Percentiles rank a stretch among this genome's conserved stretches.
phyloP scores from a whole-genome alignment of 2,113 vertebrate species.

The Ginglymostoma cirratum region DNA sequence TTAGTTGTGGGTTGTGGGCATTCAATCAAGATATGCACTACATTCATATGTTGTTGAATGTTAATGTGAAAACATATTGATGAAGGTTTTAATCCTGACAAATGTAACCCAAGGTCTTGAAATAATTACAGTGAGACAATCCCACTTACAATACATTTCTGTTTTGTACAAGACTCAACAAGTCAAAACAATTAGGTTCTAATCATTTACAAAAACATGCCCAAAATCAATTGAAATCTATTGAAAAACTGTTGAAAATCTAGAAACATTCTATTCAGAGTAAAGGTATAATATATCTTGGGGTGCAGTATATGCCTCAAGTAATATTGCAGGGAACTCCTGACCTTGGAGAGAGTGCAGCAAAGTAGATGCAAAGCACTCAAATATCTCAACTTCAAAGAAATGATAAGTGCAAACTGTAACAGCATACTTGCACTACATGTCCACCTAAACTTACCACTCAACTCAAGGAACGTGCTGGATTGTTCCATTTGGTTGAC shows the following conservation, averaged over 20 bases:
- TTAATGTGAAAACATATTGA: no score
- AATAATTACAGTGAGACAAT: not conserved
- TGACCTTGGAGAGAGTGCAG: not conserved
- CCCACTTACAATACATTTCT: not conserved
- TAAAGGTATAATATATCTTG: not conserved
- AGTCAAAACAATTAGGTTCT: not conserved
- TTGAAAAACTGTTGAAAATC: not conserved
- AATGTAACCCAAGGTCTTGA: not conserved
- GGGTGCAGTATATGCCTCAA: not conserved
- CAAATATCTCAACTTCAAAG: not conserved
- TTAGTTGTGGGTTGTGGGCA: not conserved
- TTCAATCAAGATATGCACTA: not conserved
- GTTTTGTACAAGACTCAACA: not conserved
- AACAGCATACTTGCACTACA: not conserved
- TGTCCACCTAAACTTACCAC: not conserved
- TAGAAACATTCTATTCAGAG: not conserved
- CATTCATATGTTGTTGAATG: not conserved
- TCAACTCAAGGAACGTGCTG: not conserved
- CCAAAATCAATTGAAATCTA: not conserved
- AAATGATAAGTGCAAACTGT: not conserved
- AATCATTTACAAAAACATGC: not conserved
- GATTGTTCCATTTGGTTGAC: not conserved
- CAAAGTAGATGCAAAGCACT: not conserved
- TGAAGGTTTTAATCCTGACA: not conserved
- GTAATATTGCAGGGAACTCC: not conserved